Evolutionary conservation across 2,113 vertebrate genomes (phyloP).

Genomic region (Gobio gobio): DNA sequence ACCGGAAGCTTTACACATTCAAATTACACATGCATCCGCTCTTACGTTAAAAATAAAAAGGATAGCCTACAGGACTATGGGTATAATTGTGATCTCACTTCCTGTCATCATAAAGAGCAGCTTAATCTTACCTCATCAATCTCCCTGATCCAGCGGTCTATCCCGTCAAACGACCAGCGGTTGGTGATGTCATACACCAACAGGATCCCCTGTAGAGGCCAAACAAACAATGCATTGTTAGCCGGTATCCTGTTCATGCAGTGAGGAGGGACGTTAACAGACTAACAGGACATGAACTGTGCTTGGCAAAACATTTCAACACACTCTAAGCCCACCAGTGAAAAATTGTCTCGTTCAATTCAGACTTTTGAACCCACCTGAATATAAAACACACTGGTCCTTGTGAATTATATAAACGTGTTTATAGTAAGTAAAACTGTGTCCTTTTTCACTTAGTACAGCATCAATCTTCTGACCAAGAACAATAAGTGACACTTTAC

Average conservation of each 20-base stretch:
- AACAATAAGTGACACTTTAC: slow-evolving; percentile 69
- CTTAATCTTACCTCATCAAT: slow-evolving; percentile 89
- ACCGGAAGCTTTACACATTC: too few species aligned
- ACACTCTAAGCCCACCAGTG: neutral
- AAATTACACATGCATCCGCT: too few species aligned
- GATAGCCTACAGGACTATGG: neutral
- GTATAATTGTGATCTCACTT: neutral
- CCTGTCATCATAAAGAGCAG: neutral
- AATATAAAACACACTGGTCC: neutral
- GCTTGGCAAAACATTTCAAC: neutral
- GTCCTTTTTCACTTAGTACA: neutral
- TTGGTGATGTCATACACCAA: slow-evolving; percentile 99
- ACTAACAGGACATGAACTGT: neutral
- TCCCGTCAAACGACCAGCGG: slow-evolving; percentile 97
- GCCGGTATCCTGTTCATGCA: slow-evolving; percentile 29
- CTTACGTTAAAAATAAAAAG: too few species aligned
- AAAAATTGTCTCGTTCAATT: neutral
- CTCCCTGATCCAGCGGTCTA: slow-evolving; percentile 97
- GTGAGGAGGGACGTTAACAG: neutral
- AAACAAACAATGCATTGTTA: slow-evolving; percentile 40
- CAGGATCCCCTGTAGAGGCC: slow-evolving; percentile 87
- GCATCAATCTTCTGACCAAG: neutral
- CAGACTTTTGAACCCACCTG: neutral
- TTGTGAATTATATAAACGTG: neutral
- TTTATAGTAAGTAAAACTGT: neutral